A percentile compares a stretch with the other conserved stretches of the same genome.
phyloP scores from a whole-genome alignment of 2,888 invertebrate genomes.

The Drosophila sordidula region DNA sequence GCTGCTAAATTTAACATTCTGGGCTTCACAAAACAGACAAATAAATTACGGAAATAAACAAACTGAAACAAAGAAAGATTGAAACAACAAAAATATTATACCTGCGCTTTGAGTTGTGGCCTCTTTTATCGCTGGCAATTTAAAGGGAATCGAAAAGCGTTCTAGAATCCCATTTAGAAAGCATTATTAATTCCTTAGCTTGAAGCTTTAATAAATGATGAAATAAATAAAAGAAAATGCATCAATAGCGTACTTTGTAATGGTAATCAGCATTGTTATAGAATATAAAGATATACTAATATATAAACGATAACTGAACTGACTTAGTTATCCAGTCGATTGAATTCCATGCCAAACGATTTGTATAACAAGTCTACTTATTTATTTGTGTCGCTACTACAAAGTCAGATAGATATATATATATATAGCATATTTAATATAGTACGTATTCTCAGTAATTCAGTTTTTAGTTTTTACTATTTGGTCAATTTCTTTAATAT shows the following conservation, averaged over 20 bases:
- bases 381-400: constrained; percentile 2
- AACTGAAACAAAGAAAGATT: constrained; percentile 35
- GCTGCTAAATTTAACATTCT: constrained; percentile 72
- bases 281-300: too few species aligned
- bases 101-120: constrained; percentile 42
- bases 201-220: too few species aligned
- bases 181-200: neutral
- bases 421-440: neutral
- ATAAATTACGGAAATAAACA: constrained; percentile 75
- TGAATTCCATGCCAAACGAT: neutral
- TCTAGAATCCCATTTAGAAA: neutral
- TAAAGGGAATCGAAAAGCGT: constrained; percentile 17
- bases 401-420: neutral
- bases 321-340: too few species aligned
- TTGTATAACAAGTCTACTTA: constrained; percentile 1
- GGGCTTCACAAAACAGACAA: constrained; percentile 58
- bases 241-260: too few species aligned
- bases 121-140: constrained; percentile 31
- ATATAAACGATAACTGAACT: too few species aligned
- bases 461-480: neutral
- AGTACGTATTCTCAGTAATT: neutral
- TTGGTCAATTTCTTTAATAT: neutral
- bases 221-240: too few species aligned
- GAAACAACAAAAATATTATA: constrained; percentile 38
- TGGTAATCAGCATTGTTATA: too few species aligned